phyloP scores from a whole-genome alignment of 2,888 invertebrate species.

The Acrobasis repandana region DNA sequence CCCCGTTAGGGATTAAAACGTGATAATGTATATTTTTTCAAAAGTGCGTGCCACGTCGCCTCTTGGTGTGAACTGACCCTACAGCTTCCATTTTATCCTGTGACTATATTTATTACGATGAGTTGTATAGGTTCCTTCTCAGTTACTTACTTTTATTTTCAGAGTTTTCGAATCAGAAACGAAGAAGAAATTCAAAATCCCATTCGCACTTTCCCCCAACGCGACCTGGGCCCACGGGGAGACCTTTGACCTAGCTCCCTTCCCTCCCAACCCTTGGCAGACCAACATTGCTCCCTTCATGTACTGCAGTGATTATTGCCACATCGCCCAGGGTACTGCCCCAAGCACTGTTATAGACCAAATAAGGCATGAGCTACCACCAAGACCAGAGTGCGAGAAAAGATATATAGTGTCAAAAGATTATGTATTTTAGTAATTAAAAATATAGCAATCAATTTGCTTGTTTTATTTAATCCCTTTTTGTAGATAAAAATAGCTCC shows the following conservation, averaged over 20 bases:
- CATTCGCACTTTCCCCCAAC: constrained; percentile 56
- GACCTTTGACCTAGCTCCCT: constrained; percentile 62
- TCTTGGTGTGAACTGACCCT: no score
- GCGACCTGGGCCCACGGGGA: constrained; percentile 68
- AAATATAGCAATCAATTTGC: neutral
- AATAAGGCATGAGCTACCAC: constrained; percentile 45
- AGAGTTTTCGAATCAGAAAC: constrained; percentile 71
- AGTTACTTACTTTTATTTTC: constrained; percentile 27
- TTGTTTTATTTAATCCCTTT: neutral
- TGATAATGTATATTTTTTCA: no score
- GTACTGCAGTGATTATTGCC: constrained; percentile 78
- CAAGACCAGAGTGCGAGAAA: constrained; percentile 50
- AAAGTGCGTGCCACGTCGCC: no score
- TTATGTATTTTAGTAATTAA: constrained; percentile 26
- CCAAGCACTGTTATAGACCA: constrained; percentile 68
- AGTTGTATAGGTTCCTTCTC: no score
- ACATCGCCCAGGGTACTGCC: constrained; percentile 65
- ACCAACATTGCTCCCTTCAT: constrained; percentile 74
- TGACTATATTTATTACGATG: no score
- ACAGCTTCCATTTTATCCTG: no score
- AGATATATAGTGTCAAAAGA: constrained; percentile 60
- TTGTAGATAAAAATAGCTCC: no score
- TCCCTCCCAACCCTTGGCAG: constrained; percentile 71
- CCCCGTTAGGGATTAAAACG: no score
- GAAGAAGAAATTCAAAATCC: constrained; percentile 61